A percentile compares a stretch with the other conserved stretches of the same genome.
phyloP scores from a whole-genome alignment of 2,888 invertebrate genomes.

The Onthophagus sagittarius region DNA sequence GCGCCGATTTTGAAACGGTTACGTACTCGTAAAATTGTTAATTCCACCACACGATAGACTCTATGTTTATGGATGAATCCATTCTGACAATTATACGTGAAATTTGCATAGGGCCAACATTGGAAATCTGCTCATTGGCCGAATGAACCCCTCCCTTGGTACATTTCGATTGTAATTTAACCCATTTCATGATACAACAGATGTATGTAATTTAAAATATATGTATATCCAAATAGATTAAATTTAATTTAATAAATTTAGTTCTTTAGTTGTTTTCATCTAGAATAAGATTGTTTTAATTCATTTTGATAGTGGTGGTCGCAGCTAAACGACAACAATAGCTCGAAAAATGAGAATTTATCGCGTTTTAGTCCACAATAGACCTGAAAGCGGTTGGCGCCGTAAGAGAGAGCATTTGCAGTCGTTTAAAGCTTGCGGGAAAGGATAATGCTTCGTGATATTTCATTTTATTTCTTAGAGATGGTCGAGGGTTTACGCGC shows the following conservation, averaged over 20 bases:
- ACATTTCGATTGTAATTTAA: background rate
- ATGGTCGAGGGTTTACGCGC: background rate
- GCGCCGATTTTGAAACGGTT: background rate
- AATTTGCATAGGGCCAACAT: conserved; percentile 9
- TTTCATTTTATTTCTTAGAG: background rate
- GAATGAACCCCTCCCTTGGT: background rate
- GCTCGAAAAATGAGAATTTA: background rate
- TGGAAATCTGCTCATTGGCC: background rate
- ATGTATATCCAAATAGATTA: background rate
- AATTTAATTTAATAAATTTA: background rate
- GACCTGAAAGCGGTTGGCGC: background rate
- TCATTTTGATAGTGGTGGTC: background rate
- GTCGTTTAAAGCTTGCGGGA: background rate
- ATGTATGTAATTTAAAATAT: background rate
- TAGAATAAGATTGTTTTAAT: background rate
- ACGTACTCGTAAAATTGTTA: background rate
- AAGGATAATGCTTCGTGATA: background rate
- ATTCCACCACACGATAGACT: background rate
- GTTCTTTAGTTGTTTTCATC: background rate
- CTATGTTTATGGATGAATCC: background rate
- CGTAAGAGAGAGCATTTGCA: background rate
- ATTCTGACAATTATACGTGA: conserved; percentile 6
- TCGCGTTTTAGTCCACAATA: background rate
- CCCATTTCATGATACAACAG: background rate
- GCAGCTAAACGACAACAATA: background rate